Base-by-base conservation (phyloP, 2,797 vertebrate genomes). In the Hemitrygon akajei region DNA sequence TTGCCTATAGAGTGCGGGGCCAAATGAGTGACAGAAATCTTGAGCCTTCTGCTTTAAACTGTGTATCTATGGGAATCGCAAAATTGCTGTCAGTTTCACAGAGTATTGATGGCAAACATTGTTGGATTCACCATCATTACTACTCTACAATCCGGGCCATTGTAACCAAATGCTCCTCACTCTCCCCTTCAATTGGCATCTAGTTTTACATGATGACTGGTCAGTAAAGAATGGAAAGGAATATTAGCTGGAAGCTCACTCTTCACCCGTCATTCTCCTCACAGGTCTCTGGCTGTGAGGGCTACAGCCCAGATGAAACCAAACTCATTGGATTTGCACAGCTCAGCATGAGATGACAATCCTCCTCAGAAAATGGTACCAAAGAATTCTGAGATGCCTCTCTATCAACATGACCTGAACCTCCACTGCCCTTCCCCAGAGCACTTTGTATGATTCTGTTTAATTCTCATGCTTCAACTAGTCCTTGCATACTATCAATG, bases 311-410 rank as follows among this genome's bases (percentile, higher is more conserved):
- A 30, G 91, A 93, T 2, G 91, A 93, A 93, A 93, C 91, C 91
- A 93, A 93, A 93, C 91, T 93, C 37, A 93, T 93, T 93, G 91
- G 91, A 93, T 93, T 93, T 93, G 91, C 91, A 76, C 91, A 93
- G 71, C 91, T 93, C 91, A 93, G 91, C 91, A 5, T 93, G 27
- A 93, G 91, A 93, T 93, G 91, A 93, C 66, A 47, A 75, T 93
- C 27, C 40, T 58, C 71, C 69, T 58, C 73, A 27, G 91, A 25
- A 93, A 75, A 20, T 27, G 22, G 91, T 76, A 93, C 91, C 91
- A 93, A 93, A 93, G 91, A 73, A 93, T 89, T 89, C 86, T 66
- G 86, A 63, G 86, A 89, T 18, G 7, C 86, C 63, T 89, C 82
- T 86, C 86, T 66, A 89, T 69, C 86, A 89, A 89, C 86, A 89